Base-by-base conservation (phyloP, 2,888 invertebrate species). In the Caenorhabditis becei region DNA sequence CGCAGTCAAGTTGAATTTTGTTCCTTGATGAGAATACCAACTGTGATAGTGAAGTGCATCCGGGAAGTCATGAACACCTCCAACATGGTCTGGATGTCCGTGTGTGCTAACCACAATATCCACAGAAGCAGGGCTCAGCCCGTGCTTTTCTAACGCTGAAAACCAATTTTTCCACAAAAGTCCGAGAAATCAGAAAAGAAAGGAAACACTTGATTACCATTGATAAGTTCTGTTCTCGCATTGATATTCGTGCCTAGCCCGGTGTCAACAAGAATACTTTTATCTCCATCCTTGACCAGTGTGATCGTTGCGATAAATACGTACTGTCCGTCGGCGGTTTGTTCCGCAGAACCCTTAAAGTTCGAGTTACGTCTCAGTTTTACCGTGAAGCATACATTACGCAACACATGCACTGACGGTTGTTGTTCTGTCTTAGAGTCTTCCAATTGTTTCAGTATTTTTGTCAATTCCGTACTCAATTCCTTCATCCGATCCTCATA, bases 221-320 rank as follows among this genome's bases (percentile, higher is more conserved):
- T 77, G n/a, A 90, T 56, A 32, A 90, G 72, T 63, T 84, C 83
- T 0, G 88, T 90, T 51, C 88, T 75, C n/a, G 86, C 89, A 69
- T 89, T 90, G 47, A 90, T 89, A 79, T 89, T 89, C 10, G 90
- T 90, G 14, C 87, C 90, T 10, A 90, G 79, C 5, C 90, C 90
- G 3, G 90, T 90, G 80, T 90, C 90, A 20, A 90, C 88, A 1
- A 90, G 80, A 62, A 90, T 89, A 63, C 82, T 86, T 80, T 84
- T 86, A 8, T 82, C 84, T 14, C 77, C 81, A 82, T 89, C 88
- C 26, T 86, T 86, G 59, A 90, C 83, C 62, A 90, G 51, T 2
- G 90, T 90, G 20, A 90, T 86, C 37, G 89, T 89, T 26, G 89
- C 88, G 23, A 89, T 80, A 69, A 90, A 88, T n/a, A 81, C 80